A percentile compares a stretch with the other conserved stretches of the same genome.
Conservation (phyloP, 1,140 invertebrate species). For the Diachasmimorpha longicaudata region DNA sequence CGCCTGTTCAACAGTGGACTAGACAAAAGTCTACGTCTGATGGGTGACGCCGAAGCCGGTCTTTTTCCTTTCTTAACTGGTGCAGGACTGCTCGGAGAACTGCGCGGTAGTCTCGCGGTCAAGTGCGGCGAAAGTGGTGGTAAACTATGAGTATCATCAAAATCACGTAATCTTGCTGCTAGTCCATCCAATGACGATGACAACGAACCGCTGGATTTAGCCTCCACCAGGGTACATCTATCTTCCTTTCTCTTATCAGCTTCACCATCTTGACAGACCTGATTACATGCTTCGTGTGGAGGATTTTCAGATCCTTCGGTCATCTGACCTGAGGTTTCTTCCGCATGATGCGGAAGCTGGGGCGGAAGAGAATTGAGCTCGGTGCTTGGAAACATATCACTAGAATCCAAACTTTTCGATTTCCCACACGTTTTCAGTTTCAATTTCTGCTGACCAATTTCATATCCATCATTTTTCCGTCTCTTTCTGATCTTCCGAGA, state of each 20-base stretch:
- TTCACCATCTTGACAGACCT: not conserved
- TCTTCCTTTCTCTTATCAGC: not conserved
- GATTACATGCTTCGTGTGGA: not conserved
- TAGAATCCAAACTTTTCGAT: slow-evolving; percentile 82
- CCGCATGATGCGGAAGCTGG: slow-evolving; percentile 52
- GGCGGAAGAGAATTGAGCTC: slow-evolving; percentile 50
- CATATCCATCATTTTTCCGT: slow-evolving; percentile 53
- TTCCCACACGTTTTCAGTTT: slow-evolving; percentile 79
- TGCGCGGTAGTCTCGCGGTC: slow-evolving; percentile 68
- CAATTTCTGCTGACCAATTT: slow-evolving; percentile 56
- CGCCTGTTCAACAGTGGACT: slow-evolving; percentile 80
- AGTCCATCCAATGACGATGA: slow-evolving; percentile 57
- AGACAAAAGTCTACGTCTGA: slow-evolving; percentile 75
- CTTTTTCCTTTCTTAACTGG: slow-evolving; percentile 74
- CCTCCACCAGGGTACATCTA: slow-evolving; percentile 12
- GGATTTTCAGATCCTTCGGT: slow-evolving; percentile 13
- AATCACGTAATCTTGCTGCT: slow-evolving; percentile 54
- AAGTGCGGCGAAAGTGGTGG: slow-evolving; percentile 59
- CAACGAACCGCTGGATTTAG: slow-evolving; percentile 53
- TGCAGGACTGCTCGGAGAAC: slow-evolving; percentile 74
- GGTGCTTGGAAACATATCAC: slow-evolving; percentile 70
- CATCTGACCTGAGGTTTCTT: slow-evolving; percentile 39
- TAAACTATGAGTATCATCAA: slow-evolving; percentile 56
- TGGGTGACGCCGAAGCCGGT: slow-evolving; percentile 80
- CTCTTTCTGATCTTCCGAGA: slow-evolving; percentile 68